These are phyloP conservation scores for Dioctria linearis DNA, from an alignment of 2,888 invertebrate genomes.

Conservation along the genomic window DNA sequence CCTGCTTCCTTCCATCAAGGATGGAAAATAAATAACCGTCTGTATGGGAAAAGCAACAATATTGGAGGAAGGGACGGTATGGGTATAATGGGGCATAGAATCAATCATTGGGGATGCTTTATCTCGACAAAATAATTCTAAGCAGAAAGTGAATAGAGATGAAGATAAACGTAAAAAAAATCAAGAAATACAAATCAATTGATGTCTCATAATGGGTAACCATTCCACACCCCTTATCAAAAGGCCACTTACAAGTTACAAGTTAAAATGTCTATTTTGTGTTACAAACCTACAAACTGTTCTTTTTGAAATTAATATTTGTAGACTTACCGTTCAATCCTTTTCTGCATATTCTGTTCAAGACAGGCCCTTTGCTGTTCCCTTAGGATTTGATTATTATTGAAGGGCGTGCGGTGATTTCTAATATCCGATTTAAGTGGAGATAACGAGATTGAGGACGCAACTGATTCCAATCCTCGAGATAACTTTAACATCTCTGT, in stretches of 20 bases:
- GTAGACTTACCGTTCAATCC: slow-evolving; percentile 38
- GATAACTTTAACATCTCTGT: slow-evolving; percentile 90
- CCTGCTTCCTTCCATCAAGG: background rate
- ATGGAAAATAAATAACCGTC: slow-evolving; percentile 32
- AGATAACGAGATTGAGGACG: slow-evolving; percentile 63
- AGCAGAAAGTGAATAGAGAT: background rate
- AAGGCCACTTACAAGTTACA: no score
- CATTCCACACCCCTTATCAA: no score
- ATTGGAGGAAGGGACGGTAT: background rate
- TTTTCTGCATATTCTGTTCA: background rate
- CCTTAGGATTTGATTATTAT: slow-evolving; percentile 13
- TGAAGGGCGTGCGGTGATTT: slow-evolving; percentile 3
- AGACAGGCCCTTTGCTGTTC: background rate
- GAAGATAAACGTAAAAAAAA: background rate
- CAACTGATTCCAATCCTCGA: slow-evolving; percentile 83
- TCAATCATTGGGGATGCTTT: slow-evolving; percentile 4
- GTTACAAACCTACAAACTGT: background rate
- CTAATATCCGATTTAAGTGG: slow-evolving; percentile 30
- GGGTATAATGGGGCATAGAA: slow-evolving; percentile 15
- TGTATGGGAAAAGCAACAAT: background rate
- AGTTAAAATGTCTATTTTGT: no score
- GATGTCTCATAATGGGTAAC: no score
- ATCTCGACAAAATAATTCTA: background rate
- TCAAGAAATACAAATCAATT: background rate
- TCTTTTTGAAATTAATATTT: slow-evolving; percentile 11